Evolutionary conservation across 2,888 invertebrate species (phyloP).

Genomic region (Phaedon cochleariae): DNA sequence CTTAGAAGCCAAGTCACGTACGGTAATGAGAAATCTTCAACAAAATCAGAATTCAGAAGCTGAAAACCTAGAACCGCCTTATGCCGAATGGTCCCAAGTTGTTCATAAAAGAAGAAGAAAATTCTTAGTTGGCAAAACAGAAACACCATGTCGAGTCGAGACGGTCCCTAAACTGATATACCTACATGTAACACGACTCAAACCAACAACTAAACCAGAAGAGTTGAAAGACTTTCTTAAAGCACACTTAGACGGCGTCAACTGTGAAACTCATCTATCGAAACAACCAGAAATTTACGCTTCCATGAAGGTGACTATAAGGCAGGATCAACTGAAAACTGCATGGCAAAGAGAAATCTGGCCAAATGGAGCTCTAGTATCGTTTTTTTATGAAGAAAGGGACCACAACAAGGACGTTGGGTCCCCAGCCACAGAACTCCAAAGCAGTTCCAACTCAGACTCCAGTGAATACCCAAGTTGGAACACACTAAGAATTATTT

Average conservation of each 20-base stretch:
- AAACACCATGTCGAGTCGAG: background rate
- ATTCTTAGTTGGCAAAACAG: background rate
- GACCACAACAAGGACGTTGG: background rate
- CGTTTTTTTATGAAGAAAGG: background rate
- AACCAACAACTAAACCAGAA: no score
- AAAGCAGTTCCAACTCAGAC: no score
- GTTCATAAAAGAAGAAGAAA: background rate
- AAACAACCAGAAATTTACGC: background rate
- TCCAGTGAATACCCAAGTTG: no score
- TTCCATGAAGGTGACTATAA: background rate
- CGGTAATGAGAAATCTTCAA: background rate
- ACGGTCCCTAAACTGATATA: background rate
- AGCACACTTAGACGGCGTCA: background rate
- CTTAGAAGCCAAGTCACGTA: background rate
- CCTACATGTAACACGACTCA: background rate
- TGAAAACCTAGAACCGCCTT: background rate
- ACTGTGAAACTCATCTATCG: background rate
- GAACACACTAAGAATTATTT: no score
- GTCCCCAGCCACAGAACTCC: no score
- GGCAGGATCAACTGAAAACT: no score
- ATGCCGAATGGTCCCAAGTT: background rate
- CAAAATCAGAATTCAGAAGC: background rate
- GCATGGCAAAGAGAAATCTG: no score
- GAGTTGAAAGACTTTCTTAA: background rate
- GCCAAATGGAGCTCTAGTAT: no score